phyloP scores from a whole-genome alignment of 1,140 invertebrate species.

The Caerostris darwini region DNA sequence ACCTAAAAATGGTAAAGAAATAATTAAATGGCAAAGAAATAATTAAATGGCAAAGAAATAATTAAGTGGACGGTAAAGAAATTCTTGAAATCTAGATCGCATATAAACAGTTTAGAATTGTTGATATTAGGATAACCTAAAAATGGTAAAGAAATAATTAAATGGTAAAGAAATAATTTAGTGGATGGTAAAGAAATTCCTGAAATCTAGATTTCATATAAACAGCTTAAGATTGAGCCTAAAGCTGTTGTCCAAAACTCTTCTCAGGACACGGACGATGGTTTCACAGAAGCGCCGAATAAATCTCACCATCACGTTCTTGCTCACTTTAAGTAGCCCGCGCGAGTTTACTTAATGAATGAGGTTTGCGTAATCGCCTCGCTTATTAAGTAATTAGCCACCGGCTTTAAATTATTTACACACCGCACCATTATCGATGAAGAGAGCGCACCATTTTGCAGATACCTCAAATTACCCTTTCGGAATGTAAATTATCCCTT shows the following conservation, averaged over 20 bases:
- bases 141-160: too few species aligned
- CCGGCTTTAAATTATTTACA: constrained; percentile 52
- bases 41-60: too few species aligned
- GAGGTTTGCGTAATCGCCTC: constrained; percentile 34
- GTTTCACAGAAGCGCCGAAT: not conserved
- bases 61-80: too few species aligned
- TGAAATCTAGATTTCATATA: too few species aligned
- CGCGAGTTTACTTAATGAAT: constrained; percentile 18
- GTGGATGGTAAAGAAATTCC: too few species aligned
- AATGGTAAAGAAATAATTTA: too few species aligned
- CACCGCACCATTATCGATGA: not conserved
- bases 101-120: too few species aligned
- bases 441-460: not conserved
- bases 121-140: too few species aligned
- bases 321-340: not conserved
- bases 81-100: too few species aligned
- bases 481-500: constrained; percentile 33
- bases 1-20: too few species aligned
- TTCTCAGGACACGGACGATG: not conserved
- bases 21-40: too few species aligned
- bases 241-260: not conserved
- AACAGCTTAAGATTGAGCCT: not conserved
- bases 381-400: constrained; percentile 48
- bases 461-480: constrained; percentile 20
- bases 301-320: not conserved